Conservation (phyloP, 2,113 vertebrate genomes). For the Martes martes region DNA sequence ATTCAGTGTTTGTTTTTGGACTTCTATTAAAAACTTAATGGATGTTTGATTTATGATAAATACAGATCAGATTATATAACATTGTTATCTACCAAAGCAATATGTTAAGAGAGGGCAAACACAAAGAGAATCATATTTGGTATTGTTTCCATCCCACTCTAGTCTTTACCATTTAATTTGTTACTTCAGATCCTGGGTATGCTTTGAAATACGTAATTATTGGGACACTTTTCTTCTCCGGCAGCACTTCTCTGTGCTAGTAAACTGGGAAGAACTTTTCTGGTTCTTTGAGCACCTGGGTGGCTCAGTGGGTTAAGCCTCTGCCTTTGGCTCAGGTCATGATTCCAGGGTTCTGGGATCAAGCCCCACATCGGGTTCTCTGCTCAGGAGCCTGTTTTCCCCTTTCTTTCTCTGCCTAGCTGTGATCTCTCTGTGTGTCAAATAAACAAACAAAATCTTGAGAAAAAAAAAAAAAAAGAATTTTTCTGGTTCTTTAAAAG, state of each 20-base stretch:
- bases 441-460: too few relatives aligned
- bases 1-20: background rate
- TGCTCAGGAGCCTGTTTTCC: too few relatives aligned
- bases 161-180: background rate
- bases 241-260: background rate
- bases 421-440: too few relatives aligned
- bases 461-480: background rate
- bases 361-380: too few relatives aligned
- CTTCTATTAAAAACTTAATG: background rate
- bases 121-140: background rate
- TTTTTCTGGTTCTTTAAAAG: background rate
- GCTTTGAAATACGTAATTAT: background rate
- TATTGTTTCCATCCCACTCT: background rate
- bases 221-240: background rate
- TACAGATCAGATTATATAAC: background rate
- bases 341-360: too few relatives aligned
- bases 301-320: too few relatives aligned
- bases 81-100: background rate
- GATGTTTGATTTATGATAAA: background rate
- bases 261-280: background rate
- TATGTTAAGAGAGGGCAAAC: background rate
- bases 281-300: background rate
- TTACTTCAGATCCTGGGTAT: background rate
- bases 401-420: rapidly evolving
- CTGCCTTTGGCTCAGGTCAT: too few relatives aligned